These are phyloP conservation scores for Tenthredo scrophulariae DNA, from an alignment of 2,888 invertebrate genomes.

Conservation along the genomic window DNA sequence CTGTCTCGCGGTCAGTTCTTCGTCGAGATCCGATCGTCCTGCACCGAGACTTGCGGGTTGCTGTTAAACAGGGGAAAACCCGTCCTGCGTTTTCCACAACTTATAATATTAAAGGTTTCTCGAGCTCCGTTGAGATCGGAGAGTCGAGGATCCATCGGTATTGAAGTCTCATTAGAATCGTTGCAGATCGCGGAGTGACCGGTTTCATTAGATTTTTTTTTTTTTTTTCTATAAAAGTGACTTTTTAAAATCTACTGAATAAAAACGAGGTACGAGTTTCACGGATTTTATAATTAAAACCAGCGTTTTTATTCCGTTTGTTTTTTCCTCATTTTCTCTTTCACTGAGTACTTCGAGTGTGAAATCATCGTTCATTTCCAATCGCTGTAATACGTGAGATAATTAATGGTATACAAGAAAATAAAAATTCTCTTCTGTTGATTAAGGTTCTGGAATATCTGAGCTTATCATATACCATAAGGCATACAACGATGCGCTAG, in stretches of 20 bases:
- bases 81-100: neutral
- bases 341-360: neutral
- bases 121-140: conserved; percentile 24
- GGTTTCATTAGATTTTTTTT: neutral
- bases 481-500: neutral
- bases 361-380: neutral
- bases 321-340: too few relatives aligned
- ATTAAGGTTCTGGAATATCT: neutral
- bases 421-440: neutral
- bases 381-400: neutral
- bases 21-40: conserved; percentile 55
- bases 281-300: neutral
- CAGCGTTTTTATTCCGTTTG: neutral
- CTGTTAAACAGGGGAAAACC: neutral
- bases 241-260: neutral
- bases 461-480: neutral
- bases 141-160: conserved; percentile 4
- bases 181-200: neutral
- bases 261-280: neutral
- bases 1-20: conserved; percentile 67
- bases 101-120: neutral
- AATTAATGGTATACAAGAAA: neutral
- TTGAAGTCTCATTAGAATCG: neutral
- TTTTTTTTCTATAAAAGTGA: neutral
- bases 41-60: neutral